Base-by-base conservation (phyloP, 2,888 invertebrate species). In the Schizotus pectinicornis region DNA sequence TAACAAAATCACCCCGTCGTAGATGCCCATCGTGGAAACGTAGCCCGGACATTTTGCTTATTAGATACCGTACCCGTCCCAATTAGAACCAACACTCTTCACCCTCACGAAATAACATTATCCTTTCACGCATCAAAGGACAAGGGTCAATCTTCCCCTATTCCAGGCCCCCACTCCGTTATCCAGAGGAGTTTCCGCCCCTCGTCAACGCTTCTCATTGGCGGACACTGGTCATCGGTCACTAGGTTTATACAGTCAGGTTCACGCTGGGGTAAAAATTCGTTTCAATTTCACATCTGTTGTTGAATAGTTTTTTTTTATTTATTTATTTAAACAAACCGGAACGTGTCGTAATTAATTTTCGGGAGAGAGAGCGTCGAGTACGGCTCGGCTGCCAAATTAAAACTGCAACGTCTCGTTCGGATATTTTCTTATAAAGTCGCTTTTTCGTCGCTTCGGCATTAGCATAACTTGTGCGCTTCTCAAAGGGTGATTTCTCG, bases 341-440 rank as follows among this genome's bases (percentile, higher is more conserved):
- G n/a, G n/a, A n/a, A n/a, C 46, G 35, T 7, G 11, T 3, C 43
- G 52, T 11, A 36, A 35, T 43, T 53, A 53, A 53, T 52, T 43
- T 31, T 11, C 1, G 7, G 11, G 11, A 37, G 37, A 54, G 56
- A 64, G 51, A 52, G 56, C 67, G 69, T 66, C 22, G 22, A 22
- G n/a, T 63, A 64, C 63, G 61, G 56, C 69, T 67, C 69, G 70
- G 71, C 67, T 62, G 73, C 74, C 64, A 74, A 77, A 77, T 77
- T 78, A 77, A 77, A 77, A 78, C 77, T 78, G 77, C 74, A 70
- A 67, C 65, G 62, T 65, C 72, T 73, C 70, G 70, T 69, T 67
- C 61, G 71, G 71, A 72, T 73, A 75, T 72, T 74, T 75, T 73
- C 74, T 76, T 75, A 74, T 73, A 71, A 22, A 72, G 71, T 70